Percentiles rank a stretch among this genome's conserved stretches.
Conservation (phyloP, 2,888 invertebrate genomes). For the Polydrusus pterygomalis region DNA sequence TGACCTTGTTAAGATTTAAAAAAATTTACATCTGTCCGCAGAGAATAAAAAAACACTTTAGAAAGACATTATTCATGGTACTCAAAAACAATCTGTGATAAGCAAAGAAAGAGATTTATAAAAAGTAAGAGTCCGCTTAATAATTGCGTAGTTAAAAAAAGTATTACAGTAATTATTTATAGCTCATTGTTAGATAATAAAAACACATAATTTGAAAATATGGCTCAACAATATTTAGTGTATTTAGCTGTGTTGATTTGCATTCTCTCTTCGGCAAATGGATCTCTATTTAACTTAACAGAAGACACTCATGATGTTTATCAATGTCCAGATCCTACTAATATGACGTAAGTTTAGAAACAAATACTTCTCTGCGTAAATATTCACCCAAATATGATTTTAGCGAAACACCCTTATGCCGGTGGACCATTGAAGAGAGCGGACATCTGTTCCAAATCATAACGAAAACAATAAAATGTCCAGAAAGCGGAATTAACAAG, state of each 20-base stretch:
- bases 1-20: too few relatives aligned
- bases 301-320: slow-evolving; percentile 14
- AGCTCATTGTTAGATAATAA: too few relatives aligned
- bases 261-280: not conserved
- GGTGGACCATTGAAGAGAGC: not conserved
- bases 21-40: too few relatives aligned
- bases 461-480: slow-evolving; percentile 26
- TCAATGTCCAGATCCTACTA: slow-evolving; percentile 19
- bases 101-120: too few relatives aligned
- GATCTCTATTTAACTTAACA: not conserved
- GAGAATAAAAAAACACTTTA: too few relatives aligned
- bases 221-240: not conserved
- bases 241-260: not conserved
- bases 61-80: too few relatives aligned
- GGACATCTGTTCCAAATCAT: slow-evolving; percentile 1
- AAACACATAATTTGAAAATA: not conserved
- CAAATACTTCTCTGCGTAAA: not conserved
- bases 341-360: not conserved
- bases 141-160: too few relatives aligned
- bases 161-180: too few relatives aligned
- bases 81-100: too few relatives aligned
- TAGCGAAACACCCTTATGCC: slow-evolving; percentile 10
- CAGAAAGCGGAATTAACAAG: slow-evolving; percentile 6
- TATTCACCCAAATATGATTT: not conserved
- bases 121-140: too few relatives aligned